Evolutionary conservation across 1,140 invertebrate genomes (phyloP).

Genomic region (Megalopta genalis): DNA sequence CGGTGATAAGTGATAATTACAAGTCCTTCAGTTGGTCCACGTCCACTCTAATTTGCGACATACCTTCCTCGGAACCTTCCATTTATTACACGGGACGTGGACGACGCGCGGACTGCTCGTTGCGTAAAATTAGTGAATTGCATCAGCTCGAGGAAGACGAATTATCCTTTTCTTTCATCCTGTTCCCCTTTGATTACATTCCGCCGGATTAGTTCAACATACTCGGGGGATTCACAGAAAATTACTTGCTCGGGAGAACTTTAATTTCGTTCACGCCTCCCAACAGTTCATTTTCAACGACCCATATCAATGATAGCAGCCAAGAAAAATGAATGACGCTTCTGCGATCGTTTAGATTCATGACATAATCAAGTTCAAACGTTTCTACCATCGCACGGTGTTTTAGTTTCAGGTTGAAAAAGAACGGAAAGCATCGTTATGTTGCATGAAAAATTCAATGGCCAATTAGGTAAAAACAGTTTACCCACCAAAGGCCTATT

Average conservation of each 20-base stretch:
- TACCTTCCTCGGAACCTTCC: not conserved
- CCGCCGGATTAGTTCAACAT: conserved; percentile 18
- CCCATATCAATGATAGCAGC: no score
- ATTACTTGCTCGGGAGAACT: not conserved
- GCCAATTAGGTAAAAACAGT: no score
- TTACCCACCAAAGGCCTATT: no score
- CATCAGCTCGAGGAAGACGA: not conserved
- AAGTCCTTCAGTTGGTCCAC: not conserved
- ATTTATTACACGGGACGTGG: conserved; percentile 27
- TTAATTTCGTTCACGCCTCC: not conserved
- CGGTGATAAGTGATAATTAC: conserved; percentile 20
- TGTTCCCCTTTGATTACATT: conserved; percentile 14
- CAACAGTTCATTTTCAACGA: no score
- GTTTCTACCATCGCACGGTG: no score
- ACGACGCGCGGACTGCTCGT: not conserved
- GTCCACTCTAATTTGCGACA: conserved; percentile 37
- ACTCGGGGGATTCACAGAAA: conserved; percentile 13
- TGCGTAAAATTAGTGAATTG: conserved; percentile 35
- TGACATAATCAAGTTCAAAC: no score
- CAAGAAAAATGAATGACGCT: no score
- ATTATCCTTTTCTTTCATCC: conserved; percentile 23
- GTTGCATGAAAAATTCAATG: no score
- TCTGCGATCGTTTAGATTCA: no score
- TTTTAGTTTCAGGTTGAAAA: no score
- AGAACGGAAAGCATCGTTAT: no score